A percentile compares a stretch with the other conserved stretches of the same genome.
Evolutionary conservation across 2,797 vertebrate genomes (phyloP).

Genomic region (Moxostoma hubbsi): DNA sequence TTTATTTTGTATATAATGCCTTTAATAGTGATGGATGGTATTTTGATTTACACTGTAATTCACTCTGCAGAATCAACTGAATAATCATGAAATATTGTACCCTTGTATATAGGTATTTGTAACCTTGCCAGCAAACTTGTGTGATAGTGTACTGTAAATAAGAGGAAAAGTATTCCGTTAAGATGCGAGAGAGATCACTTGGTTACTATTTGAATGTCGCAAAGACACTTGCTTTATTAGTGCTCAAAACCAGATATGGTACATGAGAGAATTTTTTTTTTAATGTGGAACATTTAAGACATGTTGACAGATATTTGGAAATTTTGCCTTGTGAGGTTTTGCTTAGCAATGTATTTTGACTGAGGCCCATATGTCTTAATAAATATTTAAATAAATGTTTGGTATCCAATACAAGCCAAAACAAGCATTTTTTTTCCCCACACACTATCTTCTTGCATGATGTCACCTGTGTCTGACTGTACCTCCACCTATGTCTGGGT

Average conservation of each 20-base stretch:
- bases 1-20: conserved; percentile 83
- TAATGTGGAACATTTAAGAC: conserved; percentile 20
- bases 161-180: conserved; percentile 32
- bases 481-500: too few species aligned
- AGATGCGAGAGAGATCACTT: conserved; percentile 23
- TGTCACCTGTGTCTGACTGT: neutral
- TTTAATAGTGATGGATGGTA: conserved; percentile 88
- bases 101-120: conserved; percentile 63
- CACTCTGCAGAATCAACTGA: conserved; percentile 64
- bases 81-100: conserved; percentile 67
- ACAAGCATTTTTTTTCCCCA: conserved; percentile 20
- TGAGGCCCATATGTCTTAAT: conserved; percentile 54
- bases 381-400: conserved; percentile 70
- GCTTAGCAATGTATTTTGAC: conserved; percentile 53
- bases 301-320: conserved; percentile 29
- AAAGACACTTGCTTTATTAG: conserved; percentile 28
- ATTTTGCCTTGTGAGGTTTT: conserved; percentile 35
- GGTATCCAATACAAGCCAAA: conserved; percentile 54
- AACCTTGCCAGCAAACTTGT: conserved; percentile 48
- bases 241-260: conserved; percentile 9
- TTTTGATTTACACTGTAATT: conserved; percentile 79
- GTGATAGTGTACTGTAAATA: conserved; percentile 29
- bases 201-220: conserved; percentile 43
- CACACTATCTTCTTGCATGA: neutral
- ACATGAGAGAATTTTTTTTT: conserved; percentile 30